These are phyloP conservation scores for Patella ulyssiponensis DNA, from an alignment of 2,888 invertebrate species.

Conservation along the genomic window DNA sequence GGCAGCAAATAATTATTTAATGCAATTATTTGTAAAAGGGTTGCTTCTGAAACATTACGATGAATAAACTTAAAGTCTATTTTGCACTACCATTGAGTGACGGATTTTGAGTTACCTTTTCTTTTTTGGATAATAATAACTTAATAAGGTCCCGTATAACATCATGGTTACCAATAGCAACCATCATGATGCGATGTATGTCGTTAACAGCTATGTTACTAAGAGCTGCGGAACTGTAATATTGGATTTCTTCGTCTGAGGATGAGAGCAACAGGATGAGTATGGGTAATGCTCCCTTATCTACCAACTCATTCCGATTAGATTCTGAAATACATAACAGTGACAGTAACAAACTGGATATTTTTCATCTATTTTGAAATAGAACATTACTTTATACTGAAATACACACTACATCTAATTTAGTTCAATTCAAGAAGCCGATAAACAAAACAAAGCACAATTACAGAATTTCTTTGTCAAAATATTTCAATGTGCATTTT, in stretches of 20 bases:
- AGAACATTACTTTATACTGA: background rate
- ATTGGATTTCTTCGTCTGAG: constrained; percentile 57
- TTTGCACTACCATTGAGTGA: too few species aligned
- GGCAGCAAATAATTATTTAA: too few species aligned
- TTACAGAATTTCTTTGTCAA: too few species aligned
- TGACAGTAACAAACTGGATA: background rate
- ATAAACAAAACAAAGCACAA: too few species aligned
- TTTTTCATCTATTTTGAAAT: background rate
- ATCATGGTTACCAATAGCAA: constrained; percentile 63
- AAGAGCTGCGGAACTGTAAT: constrained; percentile 63
- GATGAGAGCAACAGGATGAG: constrained; percentile 56
- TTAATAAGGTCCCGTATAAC: constrained; percentile 51
- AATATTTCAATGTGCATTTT: too few species aligned
- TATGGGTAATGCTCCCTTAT: constrained; percentile 57
- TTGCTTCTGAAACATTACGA: too few species aligned
- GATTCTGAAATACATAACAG: constrained; percentile 48
- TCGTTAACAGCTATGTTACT: constrained; percentile 64
- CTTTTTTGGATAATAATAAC: constrained; percentile 17
- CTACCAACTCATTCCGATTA: constrained; percentile 58
- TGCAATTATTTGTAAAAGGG: too few species aligned
- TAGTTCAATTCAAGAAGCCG: too few species aligned
- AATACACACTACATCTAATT: background rate
- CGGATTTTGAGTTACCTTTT: constrained; percentile 20
- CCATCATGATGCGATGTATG: constrained; percentile 63
- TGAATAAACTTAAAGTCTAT: too few species aligned